Percentiles rank a stretch among this genome's conserved stretches.
phyloP scores from a whole-genome alignment of 2,113 vertebrate species.

The Bettongia penicillata region DNA sequence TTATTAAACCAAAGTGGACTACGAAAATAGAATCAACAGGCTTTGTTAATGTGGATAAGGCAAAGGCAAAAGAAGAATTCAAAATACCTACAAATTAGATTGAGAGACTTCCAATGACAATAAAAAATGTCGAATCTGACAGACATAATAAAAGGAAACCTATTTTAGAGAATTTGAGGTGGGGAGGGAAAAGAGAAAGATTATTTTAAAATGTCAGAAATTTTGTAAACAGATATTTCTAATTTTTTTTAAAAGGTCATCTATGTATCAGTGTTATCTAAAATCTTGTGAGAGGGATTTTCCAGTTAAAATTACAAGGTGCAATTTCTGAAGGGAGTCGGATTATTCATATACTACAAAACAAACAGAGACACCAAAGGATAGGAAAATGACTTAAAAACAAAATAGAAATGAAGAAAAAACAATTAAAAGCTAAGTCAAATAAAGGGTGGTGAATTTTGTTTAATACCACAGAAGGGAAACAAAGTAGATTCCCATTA shows the following conservation, averaged over 20 bases:
- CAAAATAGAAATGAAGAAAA: background rate
- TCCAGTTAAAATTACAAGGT: background rate
- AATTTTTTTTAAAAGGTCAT: background rate
- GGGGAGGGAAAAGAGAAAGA: background rate
- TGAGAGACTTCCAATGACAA: background rate
- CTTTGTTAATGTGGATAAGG: background rate
- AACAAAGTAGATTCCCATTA: background rate
- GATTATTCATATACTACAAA: background rate
- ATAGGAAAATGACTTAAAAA: background rate
- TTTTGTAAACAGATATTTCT: background rate
- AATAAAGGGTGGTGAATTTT: background rate
- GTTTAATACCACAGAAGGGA: background rate
- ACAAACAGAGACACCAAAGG: background rate
- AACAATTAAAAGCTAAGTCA: background rate
- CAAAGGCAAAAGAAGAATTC: background rate
- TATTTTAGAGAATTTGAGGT: background rate
- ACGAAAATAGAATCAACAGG: background rate
- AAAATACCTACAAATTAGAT: background rate
- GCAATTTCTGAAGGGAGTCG: background rate
- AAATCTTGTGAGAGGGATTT: background rate
- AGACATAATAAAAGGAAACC: background rate
- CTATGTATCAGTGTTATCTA: background rate
- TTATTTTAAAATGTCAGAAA: background rate
- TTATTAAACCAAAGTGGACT: slow-evolving; percentile 28
- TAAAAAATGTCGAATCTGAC: background rate